phyloP scores from a whole-genome alignment of 2,888 invertebrate genomes.

The Allacma fusca region DNA sequence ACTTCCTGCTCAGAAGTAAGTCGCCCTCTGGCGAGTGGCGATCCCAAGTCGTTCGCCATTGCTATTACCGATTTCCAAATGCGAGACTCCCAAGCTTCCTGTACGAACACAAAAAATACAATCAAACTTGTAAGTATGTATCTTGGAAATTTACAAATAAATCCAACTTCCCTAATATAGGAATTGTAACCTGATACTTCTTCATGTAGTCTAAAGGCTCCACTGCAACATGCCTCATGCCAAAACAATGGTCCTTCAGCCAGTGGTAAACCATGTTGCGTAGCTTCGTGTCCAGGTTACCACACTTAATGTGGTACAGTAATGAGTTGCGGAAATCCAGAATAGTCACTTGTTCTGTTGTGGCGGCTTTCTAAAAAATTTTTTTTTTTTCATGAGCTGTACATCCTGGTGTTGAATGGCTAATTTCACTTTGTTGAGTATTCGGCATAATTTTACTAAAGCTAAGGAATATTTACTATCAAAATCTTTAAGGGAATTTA shows the following conservation, averaged over 20 bases:
- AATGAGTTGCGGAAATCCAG: constrained; percentile 81
- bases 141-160: not conserved
- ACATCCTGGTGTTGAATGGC: too few relatives aligned
- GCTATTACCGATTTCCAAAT: constrained; percentile 94
- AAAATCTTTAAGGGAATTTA: not conserved
- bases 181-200: constrained; percentile 74
- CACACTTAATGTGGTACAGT: constrained; percentile 77
- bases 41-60: constrained; percentile 88
- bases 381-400: too few relatives aligned
- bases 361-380: constrained; percentile 75
- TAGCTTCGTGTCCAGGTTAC: constrained; percentile 81
- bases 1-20: constrained; percentile 82
- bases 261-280: constrained; percentile 85
- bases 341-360: constrained; percentile 76
- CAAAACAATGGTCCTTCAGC: constrained; percentile 67
- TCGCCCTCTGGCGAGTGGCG: constrained; percentile 80
- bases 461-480: not conserved
- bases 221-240: constrained; percentile 52
- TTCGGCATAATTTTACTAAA: not conserved
- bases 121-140: not conserved
- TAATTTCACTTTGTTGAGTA: not conserved
- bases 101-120: not conserved
- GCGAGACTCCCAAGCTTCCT: constrained; percentile 81
- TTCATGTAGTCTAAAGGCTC: constrained; percentile 79
- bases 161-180: not conserved